These are phyloP conservation scores for Ictalurus punctatus DNA, from an alignment of 2,113 vertebrate genomes.

Conservation along the genomic window DNA sequence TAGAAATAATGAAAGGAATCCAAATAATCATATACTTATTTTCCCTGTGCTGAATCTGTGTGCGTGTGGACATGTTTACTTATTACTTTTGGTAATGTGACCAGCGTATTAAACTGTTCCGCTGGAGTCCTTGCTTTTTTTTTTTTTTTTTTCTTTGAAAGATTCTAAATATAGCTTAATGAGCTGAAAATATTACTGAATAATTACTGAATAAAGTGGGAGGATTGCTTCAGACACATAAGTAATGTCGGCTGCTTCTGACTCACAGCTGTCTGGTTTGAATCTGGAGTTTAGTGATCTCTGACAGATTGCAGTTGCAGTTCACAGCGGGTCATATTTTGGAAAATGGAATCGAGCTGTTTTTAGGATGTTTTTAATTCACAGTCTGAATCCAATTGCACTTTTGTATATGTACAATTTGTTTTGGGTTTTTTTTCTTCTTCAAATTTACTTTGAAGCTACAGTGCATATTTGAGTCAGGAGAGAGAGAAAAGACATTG, in stretches of 20 bases:
- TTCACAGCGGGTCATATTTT: not conserved
- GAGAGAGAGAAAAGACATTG: not conserved
- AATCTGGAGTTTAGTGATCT: constrained; percentile 29
- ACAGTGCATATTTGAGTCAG: not conserved
- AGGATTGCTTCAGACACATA: constrained; percentile 49
- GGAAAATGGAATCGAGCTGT: not conserved
- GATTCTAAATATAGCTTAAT: constrained; percentile 31
- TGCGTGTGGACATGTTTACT: not conserved
- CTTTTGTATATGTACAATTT: not conserved
- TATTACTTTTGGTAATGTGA: constrained; percentile 48
- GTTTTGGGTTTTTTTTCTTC: not conserved
- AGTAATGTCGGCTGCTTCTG: constrained; percentile 53
- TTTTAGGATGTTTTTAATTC: not conserved
- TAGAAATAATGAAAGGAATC: constrained; percentile 55
- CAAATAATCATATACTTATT: not conserved
- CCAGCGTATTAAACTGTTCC: constrained; percentile 17
- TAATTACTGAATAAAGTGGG: constrained; percentile 9
- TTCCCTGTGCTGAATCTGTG: not conserved
- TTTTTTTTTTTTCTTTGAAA: not conserved
- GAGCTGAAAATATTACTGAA: not conserved
- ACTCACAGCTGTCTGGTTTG: constrained; percentile 56
- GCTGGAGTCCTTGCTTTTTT: not conserved
- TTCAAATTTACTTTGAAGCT: not conserved
- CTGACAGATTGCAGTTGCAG: constrained; percentile 18
- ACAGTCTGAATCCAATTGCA: not conserved